Percentiles rank a stretch among this genome's conserved stretches.
Evolutionary conservation across 2,888 invertebrate species (phyloP).

Genomic region (Mythimna vitellina): DNA sequence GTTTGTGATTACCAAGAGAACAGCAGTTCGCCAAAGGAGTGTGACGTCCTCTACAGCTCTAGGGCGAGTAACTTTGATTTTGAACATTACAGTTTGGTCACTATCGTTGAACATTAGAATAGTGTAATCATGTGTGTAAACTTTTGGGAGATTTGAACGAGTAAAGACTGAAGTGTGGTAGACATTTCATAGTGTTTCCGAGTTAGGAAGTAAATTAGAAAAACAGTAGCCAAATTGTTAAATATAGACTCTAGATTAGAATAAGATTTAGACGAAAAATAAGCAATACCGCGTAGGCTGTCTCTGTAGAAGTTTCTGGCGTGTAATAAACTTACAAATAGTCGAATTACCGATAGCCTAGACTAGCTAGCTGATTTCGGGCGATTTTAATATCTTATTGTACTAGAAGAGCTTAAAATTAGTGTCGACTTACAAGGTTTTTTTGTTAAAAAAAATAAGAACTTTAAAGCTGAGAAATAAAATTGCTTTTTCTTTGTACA

Average conservation of each 20-base stretch:
- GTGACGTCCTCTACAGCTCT: conserved; percentile 82
- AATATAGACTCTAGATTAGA: conserved; percentile 83
- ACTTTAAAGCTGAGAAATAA: conserved; percentile 59
- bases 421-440: conserved; percentile 68
- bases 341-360: conserved; percentile 74
- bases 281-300: conserved; percentile 73
- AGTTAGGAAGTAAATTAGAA: conserved; percentile 79
- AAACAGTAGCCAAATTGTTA: conserved; percentile 74
- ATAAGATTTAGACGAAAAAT: conserved; percentile 77
- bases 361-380: conserved; percentile 79
- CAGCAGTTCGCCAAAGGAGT: conserved; percentile 83
- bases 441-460: conserved; percentile 66
- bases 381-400: conserved; percentile 80
- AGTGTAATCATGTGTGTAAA: conserved; percentile 77
- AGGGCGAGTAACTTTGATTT: conserved; percentile 89
- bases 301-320: conserved; percentile 83
- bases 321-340: conserved; percentile 78
- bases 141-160: conserved; percentile 73
- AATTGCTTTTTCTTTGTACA: conserved; percentile 70
- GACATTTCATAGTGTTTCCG: conserved; percentile 77
- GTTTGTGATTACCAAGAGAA: conserved; percentile 82
- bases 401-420: conserved; percentile 83
- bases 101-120: conserved; percentile 82
- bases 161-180: conserved; percentile 82
- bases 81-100: conserved; percentile 84